These are phyloP conservation scores for Phainopepla nitens DNA, from an alignment of 2,113 vertebrate genomes.

Conservation along the genomic window DNA sequence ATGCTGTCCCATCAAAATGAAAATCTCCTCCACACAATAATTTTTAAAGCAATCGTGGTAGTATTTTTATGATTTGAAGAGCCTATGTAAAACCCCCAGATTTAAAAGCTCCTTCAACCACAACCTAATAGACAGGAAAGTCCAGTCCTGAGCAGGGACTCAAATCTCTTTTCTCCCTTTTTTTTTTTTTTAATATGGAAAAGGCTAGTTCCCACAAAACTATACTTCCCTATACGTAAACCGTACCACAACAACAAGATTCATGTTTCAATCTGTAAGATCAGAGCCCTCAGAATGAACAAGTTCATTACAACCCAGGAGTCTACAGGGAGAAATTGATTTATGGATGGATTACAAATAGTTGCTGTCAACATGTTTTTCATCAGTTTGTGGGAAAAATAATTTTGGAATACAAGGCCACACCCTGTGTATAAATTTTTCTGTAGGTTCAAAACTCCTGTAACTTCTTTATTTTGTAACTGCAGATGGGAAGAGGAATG, in stretches of 20 bases:
- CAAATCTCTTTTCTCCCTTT: not conserved
- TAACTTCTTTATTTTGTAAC: not conserved
- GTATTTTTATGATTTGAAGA: not conserved
- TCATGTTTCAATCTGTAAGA: not conserved
- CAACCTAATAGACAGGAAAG: not conserved
- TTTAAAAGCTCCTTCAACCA: not conserved
- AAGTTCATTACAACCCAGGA: not conserved
- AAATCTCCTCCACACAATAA: not conserved
- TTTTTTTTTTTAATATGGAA: not conserved
- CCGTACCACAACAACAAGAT: not conserved
- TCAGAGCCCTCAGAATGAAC: not conserved
- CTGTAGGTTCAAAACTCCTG: not conserved
- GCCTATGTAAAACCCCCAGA: not conserved
- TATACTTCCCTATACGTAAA: not conserved
- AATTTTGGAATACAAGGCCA: not conserved
- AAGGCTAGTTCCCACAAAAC: not conserved
- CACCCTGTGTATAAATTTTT: not conserved
- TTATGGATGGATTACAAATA: not conserved
- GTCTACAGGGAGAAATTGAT: not conserved
- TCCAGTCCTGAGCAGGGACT: not conserved
- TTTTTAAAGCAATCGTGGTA: not conserved
- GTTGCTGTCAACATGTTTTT: not conserved
- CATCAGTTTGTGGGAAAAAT: not conserved
- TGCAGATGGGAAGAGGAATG: not conserved
- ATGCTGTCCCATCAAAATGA: not conserved